Base-by-base conservation (phyloP, 2,113 vertebrate species). In the Hassar affinis region DNA sequence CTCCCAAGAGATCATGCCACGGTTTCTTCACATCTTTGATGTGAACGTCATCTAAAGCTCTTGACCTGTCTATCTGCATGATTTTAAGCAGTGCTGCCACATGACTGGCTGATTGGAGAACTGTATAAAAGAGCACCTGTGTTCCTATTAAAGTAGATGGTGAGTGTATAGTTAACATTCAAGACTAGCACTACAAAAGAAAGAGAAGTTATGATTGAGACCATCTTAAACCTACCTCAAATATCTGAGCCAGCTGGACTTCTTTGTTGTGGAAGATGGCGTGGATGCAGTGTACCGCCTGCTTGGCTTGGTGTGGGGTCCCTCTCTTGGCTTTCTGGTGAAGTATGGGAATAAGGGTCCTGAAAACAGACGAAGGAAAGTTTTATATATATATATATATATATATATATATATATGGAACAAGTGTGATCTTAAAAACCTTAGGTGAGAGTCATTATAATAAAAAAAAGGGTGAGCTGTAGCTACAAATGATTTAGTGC, bases 251-350 rank as follows among this genome's bases (percentile, higher is more conserved):
- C 91, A 99, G 95, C 2, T 99, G 98, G 86, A 99, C 97, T 93
- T 99, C 98, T 90, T 99, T 99, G 92, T 99, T 99, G 89, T 97
- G 96, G 91, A 99, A 99, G 91, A 99, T 99, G 85, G 98, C 96
- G 81, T 99, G 97, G 93, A 99, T 99, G 90, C 98, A 99, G 90
- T 99, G 96, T 83, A 99, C 96, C 6, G 98, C 97, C 92, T 99
- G 98, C 88, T 99, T 99, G 90, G 98, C 98, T 93, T 99, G 98
- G 90, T 99, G 98, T 85, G 98, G 97, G 35, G 98, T 99, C 80
- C 98, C 98, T 87, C 97, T 94, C 90, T 99, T 99, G 80, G 98
- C 98, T 92, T 99, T 99, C 90, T 99, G 98, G 92, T 99, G 98
- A 92, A 99, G 94, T 91, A 99, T 94, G 3, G 98, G 98, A 93